Base-by-base conservation (phyloP, 2,888 invertebrate genomes). In the Mesorhabditis sp. region DNA sequence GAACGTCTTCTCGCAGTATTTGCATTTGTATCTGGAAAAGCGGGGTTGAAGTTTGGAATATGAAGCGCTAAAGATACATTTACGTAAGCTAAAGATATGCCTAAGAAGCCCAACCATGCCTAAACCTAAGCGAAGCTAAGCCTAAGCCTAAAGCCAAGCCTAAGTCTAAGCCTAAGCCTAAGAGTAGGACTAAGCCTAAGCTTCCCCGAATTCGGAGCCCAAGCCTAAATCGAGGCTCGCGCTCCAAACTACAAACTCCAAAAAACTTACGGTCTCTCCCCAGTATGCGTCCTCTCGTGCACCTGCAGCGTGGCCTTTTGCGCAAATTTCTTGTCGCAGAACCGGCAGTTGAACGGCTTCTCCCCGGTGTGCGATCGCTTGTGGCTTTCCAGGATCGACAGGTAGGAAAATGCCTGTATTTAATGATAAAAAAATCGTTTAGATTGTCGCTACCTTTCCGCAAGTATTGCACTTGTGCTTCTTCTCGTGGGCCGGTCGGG, bases 221-320 rank as follows among this genome's bases (percentile, higher is more conserved):
- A 62, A 62, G 13, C 43, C 66, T 66, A 45, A 43, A 45, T 66
- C n/a, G n/a, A n/a, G n/a, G n/a, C n/a, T n/a, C n/a, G n/a, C n/a
- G n/a, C n/a, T 66, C 58, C n/a, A 45, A 15, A 44, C 6, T 63
- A 42, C 6, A n/a, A 6, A 15, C 5, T 3, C 10, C 10, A 43
- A 61, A n/a, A 42, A 67, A 72, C 79, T 76, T 69, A 83, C 77
- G 83, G 84, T 72, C 82, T 73, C 69, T 83, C 83, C 64, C 85
- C 85, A 45, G 86, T 86, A 68, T 86, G 86, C 6, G 84, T 84
- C 58, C 84, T 78, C 64, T 84, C 80, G 72, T 86, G 86, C 13
- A 86, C 85, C 74, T 86, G 85, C 10, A 86, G 74, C 4, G 86
- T 86, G 0, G 86, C 85, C 68, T 86, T 86, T 69, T 86, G 86